These are phyloP conservation scores for Tursiops truncatus DNA, from an alignment of 2,113 vertebrate genomes.

Conservation along the genomic window DNA sequence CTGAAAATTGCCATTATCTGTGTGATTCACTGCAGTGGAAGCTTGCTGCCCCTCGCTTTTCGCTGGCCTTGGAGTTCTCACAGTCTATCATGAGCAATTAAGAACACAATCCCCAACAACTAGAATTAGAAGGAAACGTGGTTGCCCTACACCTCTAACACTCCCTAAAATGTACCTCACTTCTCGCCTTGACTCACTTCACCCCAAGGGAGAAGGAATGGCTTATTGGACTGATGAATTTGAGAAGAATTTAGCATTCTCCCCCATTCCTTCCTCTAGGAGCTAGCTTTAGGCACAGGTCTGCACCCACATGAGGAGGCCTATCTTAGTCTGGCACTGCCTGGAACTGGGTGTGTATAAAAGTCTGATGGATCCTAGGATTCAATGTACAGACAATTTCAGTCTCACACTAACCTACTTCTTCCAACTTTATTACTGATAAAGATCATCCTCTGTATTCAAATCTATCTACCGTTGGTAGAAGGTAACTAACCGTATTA, in stretches of 20 bases:
- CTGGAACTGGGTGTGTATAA: neutral
- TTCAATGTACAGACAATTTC: neutral
- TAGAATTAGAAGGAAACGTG: neutral
- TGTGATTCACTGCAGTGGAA: neutral
- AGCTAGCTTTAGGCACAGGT: neutral
- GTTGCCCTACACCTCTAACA: neutral
- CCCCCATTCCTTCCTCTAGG: neutral
- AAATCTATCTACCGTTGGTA: neutral
- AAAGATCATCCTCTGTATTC: neutral
- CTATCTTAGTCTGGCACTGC: neutral
- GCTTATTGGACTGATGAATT: neutral
- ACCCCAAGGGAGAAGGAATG: neutral
- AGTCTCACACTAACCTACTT: neutral
- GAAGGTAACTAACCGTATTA: neutral
- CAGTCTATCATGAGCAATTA: neutral
- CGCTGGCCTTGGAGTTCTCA: neutral
- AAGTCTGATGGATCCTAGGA: neutral
- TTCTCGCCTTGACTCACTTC: neutral
- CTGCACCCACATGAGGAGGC: accelerated
- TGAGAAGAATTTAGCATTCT: neutral
- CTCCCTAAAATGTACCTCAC: neutral
- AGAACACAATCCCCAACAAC: neutral
- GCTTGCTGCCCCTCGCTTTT: neutral
- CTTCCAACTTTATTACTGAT: neutral
- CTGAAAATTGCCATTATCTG: neutral